phyloP scores from a whole-genome alignment of 2,888 invertebrate species.

The Rosalia funebris region DNA sequence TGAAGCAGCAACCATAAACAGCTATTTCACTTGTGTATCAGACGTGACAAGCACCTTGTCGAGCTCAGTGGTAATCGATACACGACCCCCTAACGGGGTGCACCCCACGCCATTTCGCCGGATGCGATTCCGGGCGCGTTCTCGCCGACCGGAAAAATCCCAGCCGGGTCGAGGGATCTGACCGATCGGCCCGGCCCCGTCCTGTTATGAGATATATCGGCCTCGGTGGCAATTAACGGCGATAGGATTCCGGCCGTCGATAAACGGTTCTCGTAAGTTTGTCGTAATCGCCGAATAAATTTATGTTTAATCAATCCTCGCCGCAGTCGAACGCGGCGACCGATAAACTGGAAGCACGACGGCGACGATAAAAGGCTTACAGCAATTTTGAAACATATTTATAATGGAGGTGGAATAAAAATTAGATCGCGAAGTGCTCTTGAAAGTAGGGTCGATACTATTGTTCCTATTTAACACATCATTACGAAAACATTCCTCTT shows the following conservation, averaged over 20 bases:
- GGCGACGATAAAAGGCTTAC: too few species aligned
- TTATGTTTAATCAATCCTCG: not conserved
- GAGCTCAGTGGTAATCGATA: conserved; percentile 62
- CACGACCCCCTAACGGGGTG: conserved; percentile 44
- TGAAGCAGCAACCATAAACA: conserved; percentile 60
- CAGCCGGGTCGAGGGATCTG: conserved; percentile 53
- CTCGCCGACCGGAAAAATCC: conserved; percentile 58
- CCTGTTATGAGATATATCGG: not conserved
- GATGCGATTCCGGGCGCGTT: conserved; percentile 52
- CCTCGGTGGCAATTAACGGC: not conserved
- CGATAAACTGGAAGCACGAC: too few species aligned
- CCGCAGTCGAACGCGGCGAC: not conserved
- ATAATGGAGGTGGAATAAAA: too few species aligned
- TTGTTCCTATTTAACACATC: too few species aligned
- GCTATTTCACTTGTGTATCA: conserved; percentile 63
- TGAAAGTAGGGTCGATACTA: too few species aligned
- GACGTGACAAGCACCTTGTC: conserved; percentile 65
- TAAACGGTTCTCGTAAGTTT: not conserved
- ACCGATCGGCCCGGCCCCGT: conserved; percentile 10
- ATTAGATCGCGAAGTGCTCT: too few species aligned
- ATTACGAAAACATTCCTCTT: too few species aligned
- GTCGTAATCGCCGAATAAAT: not conserved
- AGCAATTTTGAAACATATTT: too few species aligned
- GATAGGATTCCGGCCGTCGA: not conserved
- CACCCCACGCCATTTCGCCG: conserved; percentile 43